Base-by-base conservation (phyloP, 2,888 invertebrate genomes). In the Chalcosyrphus nemorum region DNA sequence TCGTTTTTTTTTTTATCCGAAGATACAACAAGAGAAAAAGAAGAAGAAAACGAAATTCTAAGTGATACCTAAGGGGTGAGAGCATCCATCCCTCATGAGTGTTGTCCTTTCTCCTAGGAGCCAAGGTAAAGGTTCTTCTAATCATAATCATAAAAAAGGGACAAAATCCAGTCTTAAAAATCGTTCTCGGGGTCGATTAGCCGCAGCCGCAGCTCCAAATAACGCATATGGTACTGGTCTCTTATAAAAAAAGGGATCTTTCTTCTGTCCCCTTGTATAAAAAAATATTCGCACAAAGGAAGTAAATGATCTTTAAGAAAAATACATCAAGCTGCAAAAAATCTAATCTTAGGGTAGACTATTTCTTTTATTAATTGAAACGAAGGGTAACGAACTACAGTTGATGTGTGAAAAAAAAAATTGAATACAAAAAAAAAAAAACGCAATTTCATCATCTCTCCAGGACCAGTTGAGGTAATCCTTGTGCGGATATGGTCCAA, bases 141-240 rank as follows among this genome's bases (percentile, higher is more conserved):
- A 84, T 82, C 77, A 84, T 84, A 80, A 70, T 75, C 80, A 84
- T 84, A 84, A 84, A 84, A 84, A 84, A 84, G 70, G 84, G 84
- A 84, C 84, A 74, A 75, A 84, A 84, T 80, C 80, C 80, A 80
- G 80, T 84, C 80, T 80, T 75, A 74, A 80, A 59, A 80, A 75
- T 80, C 59, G 27, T 65, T 63, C 74, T 75, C 57, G 32, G 72
- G 75, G 61, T 84, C 84, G 84, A 84, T 84, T 84, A 84, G 84
- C 84, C 80, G 57, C 70, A 80, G 84, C 74, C 80, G 80, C 70
- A 80, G 84, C 84, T 80, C 84, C 80, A 84, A 68, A 77, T 66
- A 72, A 82, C 80, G 57, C 84, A 84, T 24, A 84, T 80, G 78
- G 82, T 66, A 50, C 52, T 38, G 27, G 59, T 47, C 61, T 59